Base-by-base conservation (phyloP, 2,888 invertebrate genomes). In the Ferdinandea cuprea region DNA sequence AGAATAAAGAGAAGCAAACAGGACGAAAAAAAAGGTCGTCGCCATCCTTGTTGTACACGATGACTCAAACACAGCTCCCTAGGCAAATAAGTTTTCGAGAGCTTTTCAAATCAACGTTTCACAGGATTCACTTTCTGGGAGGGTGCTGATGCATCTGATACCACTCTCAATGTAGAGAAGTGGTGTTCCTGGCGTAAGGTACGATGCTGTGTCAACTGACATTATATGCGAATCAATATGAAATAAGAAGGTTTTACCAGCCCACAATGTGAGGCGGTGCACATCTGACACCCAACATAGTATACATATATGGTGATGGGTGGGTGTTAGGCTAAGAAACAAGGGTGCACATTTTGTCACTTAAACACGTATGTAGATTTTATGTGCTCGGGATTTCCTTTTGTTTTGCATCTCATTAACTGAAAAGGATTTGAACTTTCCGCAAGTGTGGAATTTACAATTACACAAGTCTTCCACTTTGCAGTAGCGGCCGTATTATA, bases 281-380 rank as follows among this genome's bases (percentile, higher is more conserved):
- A 74, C 58, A 68, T 68, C 58, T 50, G 74, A 9, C 44, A 32
- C 50, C 44, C 42, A 48, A 25, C 19, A 7, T n/a, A 9, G 19
- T 19, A 11, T n/a, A n/a, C n/a, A n/a, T n/a, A 19, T 1, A 17
- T 44, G 52, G 19, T 19, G 19, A 11, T 8, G 44, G 1, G 7
- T 7, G 2, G 15, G 35, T 44, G 17, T 42, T 52, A 44, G 21
- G 19, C 35, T 56, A 63, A 37, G 66, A 56, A 71, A 71, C 44
- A 46, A 78, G 68, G 78, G 83, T 84, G 79, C 73, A 84, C 52
- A 83, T 73, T 78, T 83, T 73, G 69, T 83, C 85, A 85, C 85
- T 85, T 85, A 77, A 85, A 81, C 85, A 85, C 85, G 85, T 85
- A 83, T 77, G 85, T 66, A 73, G 73, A 83, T 83, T 83, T 85